phyloP scores from a whole-genome alignment of 2,888 invertebrate genomes.

The Corbicula japonica region DNA sequence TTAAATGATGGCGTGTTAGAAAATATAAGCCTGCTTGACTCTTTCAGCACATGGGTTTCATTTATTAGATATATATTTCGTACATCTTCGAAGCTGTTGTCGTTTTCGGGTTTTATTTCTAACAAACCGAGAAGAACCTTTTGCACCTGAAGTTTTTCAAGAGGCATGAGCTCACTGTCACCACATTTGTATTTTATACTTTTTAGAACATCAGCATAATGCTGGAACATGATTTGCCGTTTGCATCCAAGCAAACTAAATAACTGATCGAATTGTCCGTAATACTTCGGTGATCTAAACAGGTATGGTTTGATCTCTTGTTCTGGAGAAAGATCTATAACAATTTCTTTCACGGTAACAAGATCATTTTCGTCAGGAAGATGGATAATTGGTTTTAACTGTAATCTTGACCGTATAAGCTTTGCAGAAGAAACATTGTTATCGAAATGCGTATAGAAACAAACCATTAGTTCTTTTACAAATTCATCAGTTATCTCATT shows the following conservation, averaged over 20 bases:
- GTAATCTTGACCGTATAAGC: too few species aligned
- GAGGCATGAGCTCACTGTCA: neutral
- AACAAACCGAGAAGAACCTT: conserved; percentile 12
- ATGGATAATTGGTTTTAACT: too few species aligned
- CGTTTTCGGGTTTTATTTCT: neutral
- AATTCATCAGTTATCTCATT: too few species aligned
- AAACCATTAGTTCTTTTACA: too few species aligned
- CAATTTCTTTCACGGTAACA: conserved; percentile 20
- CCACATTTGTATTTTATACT: neutral
- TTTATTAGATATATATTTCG: conserved; percentile 15
- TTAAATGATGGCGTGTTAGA: neutral
- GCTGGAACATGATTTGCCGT: neutral
- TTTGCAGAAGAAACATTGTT: too few species aligned
- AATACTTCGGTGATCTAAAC: conserved; percentile 42
- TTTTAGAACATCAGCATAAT: conserved; percentile 29
- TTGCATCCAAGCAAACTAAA: conserved; percentile 53
- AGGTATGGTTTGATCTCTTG: conserved; percentile 53
- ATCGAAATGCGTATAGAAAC: too few species aligned
- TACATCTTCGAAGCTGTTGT: neutral
- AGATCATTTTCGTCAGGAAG: conserved; percentile 26
- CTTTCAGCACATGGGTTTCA: conserved; percentile 8
- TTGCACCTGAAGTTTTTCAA: neutral
- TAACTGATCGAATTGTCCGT: conserved; percentile 32
- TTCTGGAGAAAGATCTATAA: conserved; percentile 21
- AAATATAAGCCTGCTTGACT: conserved; percentile 3